Base-by-base conservation (phyloP, 2,797 vertebrate genomes). In the Enteromius trimaculatus region DNA sequence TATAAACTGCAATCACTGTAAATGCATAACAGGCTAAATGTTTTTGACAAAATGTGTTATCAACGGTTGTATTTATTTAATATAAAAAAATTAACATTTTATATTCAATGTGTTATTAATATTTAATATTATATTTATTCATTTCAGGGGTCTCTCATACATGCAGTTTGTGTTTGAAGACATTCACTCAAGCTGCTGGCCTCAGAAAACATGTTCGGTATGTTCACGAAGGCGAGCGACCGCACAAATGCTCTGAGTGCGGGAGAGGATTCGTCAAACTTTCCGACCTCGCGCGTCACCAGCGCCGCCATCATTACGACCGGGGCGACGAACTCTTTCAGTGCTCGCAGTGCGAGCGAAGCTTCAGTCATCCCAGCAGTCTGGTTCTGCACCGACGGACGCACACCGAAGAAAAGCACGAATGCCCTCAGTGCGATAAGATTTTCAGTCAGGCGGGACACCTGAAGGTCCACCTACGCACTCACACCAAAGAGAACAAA, bases 351-450 rank as follows among this genome's bases (percentile, higher is more conserved):
- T 86, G 85, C 29, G 82, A 77, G 53, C 68, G 83, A 55, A 86
- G 78, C 80, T 86, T 86, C 68, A 66, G 42, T 21, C 85, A 86
- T 9, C 78, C 74, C 21, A 84, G 79, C 72, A 80, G 83, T 74
- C 82, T 86, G 55, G 76, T 81, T 23, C 58, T 84, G 17, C 85
- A 86, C 80, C 79, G 68, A 16, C 79, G 82, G 4, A 77, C 83
- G 47, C 85, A 86, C 82, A 81, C 72, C 13, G 78, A 80, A 37
- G 85, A 86, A 19, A 86, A 78, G 39, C 85, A 84, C 23, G 76
- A 84, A 42, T 86, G 85, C 60, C 79, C 82, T 14, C 74, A 78
- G 60, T 86, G 85, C 53, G 79, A 78, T 4, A 87, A 87, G 82
- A 66, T 64, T 6, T 86, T 86, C 34, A 77, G 74, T 47, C 85